Evolutionary conservation across 2,797 vertebrate genomes (phyloP), one percentile per base, ranked within the genome.

Genomic region (Pelochelys cantorii): DNA sequence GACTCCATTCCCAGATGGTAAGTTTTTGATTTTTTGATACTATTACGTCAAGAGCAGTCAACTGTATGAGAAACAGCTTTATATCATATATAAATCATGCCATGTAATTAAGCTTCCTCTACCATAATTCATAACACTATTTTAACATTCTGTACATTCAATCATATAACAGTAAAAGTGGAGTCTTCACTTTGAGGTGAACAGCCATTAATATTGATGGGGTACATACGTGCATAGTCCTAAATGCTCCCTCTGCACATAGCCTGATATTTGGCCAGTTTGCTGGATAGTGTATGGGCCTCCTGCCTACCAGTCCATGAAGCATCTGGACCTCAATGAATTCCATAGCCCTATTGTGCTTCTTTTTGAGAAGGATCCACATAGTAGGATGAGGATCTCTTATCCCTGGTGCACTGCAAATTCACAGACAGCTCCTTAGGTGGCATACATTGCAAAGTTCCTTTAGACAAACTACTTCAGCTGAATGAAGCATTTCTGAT

Each of bases 401-500:
- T 37, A 11, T 71, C n/a, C 20, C 8, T 15, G n/a, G 20, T 37
- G 9, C 10, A 2, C 20, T 34, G 11, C n/a, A 71, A 71, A 37
- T 71, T 37, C 34, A 71, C 34, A 37, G 34, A 20, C 68, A 71
- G n/a, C 17, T 48, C 42, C 42, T 29, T 8, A 77, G 14, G 12
- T 27, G 74, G 25, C 52, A 23, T 29, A 77, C 27, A 29, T 77
- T 13, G 22, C 60, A 56, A 52, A 86, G 48, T 42, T 93, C 85
- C 74, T 52, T 34, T 93, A 75, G 15, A 75, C 60, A 92, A 83
- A 85, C 86, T 81, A 52, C 60, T n/a, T n/a, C 56, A 83, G 84
- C 48, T 48, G 62, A 89, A 87, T 52, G 80, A 90, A 93, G 56
- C 3, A 75, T n/a, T 79, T 79, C 37, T 84, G 62, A 83, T 42